Percentiles rank a stretch among this genome's conserved stretches.
These are phyloP conservation scores for Pardalotus punctatus DNA, from an alignment of 2,113 vertebrate genomes.

Conservation along the genomic window DNA sequence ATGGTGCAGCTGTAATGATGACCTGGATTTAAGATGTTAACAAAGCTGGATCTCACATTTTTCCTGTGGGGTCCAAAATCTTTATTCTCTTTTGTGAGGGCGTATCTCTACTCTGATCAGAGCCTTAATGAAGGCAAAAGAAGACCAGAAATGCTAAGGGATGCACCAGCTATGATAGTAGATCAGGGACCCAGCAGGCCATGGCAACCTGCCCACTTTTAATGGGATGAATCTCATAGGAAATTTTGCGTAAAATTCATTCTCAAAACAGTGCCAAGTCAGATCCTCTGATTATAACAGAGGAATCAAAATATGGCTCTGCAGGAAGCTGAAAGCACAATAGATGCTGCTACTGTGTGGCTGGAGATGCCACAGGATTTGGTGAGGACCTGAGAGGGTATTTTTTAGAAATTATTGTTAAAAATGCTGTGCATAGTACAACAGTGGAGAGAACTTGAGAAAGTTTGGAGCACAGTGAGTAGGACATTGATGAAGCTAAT, in stretches of 20 bases:
- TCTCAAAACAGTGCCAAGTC: constrained; percentile 38
- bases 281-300: background rate
- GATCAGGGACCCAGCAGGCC: constrained; percentile 32
- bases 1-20: background rate
- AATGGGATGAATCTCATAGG: constrained; percentile 53
- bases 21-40: background rate
- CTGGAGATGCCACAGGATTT: background rate
- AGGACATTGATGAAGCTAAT: background rate
- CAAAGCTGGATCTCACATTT: background rate
- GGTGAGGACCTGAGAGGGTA: background rate
- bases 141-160: background rate
- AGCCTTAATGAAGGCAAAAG: background rate
- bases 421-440: background rate
- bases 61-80: background rate
- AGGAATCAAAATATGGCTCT: background rate
- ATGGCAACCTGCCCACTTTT: constrained; percentile 52
- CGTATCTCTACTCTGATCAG: background rate
- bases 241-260: constrained; percentile 58
- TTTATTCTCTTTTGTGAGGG: background rate
- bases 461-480: background rate
- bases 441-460: background rate
- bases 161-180: background rate
- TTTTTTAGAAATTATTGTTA: background rate
- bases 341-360: background rate
- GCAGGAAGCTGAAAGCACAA: background rate